Evolutionary conservation across 2,113 vertebrate genomes (phyloP).

Genomic region (Donacobius atricapilla): DNA sequence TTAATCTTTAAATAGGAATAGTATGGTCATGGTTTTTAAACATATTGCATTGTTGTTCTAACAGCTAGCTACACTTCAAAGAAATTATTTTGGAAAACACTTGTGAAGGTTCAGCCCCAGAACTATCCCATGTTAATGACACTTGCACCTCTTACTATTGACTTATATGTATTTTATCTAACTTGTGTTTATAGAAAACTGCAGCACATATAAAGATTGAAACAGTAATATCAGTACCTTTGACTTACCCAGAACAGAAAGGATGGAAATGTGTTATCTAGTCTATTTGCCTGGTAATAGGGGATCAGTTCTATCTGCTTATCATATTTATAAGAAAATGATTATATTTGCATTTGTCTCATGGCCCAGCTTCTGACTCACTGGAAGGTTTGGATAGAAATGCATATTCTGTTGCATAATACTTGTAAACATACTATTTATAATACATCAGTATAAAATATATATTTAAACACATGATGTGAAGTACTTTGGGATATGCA

Average conservation of each 20-base stretch:
- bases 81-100: background rate
- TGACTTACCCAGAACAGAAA: background rate
- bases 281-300: background rate
- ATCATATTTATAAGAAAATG: background rate
- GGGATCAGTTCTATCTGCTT: background rate
- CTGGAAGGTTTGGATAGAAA: background rate
- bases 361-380: background rate
- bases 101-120: background rate
- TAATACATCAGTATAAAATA: background rate
- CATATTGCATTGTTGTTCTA: background rate
- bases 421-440: background rate
- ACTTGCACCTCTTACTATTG: background rate
- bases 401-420: background rate
- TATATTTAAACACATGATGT: background rate
- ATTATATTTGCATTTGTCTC: background rate
- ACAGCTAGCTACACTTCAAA: background rate
- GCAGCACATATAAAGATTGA: fast-evolving
- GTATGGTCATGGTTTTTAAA: background rate
- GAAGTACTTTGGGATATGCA: background rate
- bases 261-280: background rate
- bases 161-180: background rate
- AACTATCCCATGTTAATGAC: background rate
- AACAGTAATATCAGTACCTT: background rate
- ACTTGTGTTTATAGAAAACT: background rate
- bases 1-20: background rate